These are phyloP conservation scores for Centropus bengalensis DNA, from an alignment of 2,113 vertebrate species.

Conservation along the genomic window DNA sequence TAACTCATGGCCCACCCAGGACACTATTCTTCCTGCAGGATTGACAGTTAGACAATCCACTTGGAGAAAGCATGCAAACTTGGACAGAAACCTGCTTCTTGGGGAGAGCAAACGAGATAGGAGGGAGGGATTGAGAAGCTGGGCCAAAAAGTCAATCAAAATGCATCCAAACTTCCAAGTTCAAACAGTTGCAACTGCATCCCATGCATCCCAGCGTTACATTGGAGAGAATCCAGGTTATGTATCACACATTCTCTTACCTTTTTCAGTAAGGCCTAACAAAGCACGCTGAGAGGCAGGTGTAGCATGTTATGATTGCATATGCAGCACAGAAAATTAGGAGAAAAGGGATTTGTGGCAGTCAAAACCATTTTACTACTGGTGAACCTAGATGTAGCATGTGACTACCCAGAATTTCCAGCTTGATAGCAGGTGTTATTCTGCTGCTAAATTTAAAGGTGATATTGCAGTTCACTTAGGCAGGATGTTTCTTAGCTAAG, in stretches of 20 bases:
- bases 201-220: not conserved
- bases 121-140: not conserved
- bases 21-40: not conserved
- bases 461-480: not conserved
- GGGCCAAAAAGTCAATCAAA: not conserved
- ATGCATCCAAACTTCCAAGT: not conserved
- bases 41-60: not conserved
- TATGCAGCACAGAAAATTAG: accelerated
- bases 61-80: not conserved
- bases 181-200: not conserved
- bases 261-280: not conserved
- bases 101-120: not conserved
- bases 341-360: not conserved
- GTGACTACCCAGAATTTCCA: not conserved
- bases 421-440: not conserved
- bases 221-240: not conserved
- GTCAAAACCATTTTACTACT: not conserved
- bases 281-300: not conserved
- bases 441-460: not conserved
- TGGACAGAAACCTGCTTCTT: accelerated
- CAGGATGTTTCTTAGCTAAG: not conserved
- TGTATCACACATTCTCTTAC: not conserved
- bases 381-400: not conserved
- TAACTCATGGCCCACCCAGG: not conserved
- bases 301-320: not conserved